Conservation (phyloP, 2,888 invertebrate species). For the Drosophila tanythrix region DNA sequence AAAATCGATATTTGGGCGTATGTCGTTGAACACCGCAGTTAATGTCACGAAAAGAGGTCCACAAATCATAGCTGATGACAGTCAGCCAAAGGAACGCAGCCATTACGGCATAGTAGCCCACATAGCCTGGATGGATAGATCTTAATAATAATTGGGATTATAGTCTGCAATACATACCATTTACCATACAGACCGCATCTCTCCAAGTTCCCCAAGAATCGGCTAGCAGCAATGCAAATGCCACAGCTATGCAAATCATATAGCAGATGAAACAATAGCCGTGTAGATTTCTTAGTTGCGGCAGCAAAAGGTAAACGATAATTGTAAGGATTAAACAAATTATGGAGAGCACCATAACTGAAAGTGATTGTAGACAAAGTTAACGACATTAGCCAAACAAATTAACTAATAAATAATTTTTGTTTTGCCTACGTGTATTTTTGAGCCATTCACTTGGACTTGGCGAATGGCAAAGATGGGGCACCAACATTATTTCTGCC, state of each 20-base stretch:
- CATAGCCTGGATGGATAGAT: slow-evolving; percentile 56
- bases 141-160: no score
- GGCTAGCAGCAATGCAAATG: neutral
- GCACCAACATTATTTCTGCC: slow-evolving; percentile 11
- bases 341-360: slow-evolving; percentile 89
- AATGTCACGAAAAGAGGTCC: slow-evolving; percentile 86
- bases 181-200: neutral
- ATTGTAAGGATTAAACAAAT: slow-evolving; percentile 89
- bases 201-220: neutral
- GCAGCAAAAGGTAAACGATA: slow-evolving; percentile 40
- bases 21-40: slow-evolving; percentile 45
- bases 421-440: slow-evolving; percentile 13
- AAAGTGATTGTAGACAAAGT: slow-evolving; percentile 50
- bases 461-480: slow-evolving; percentile 21
- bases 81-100: slow-evolving; percentile 94
- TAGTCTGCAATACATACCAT: slow-evolving; percentile 19
- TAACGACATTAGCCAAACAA: neutral
- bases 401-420: no score
- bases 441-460: neutral
- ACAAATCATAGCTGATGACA: slow-evolving; percentile 93
- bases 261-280: slow-evolving; percentile 34
- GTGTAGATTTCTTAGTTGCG: slow-evolving; percentile 28
- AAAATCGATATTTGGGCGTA: slow-evolving; percentile 62
- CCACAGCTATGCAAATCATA: slow-evolving; percentile 25
- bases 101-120: slow-evolving; percentile 89